Base-by-base conservation (phyloP, 64 coral and sea anemone species). In the Cladopsammia gracilis region DNA sequence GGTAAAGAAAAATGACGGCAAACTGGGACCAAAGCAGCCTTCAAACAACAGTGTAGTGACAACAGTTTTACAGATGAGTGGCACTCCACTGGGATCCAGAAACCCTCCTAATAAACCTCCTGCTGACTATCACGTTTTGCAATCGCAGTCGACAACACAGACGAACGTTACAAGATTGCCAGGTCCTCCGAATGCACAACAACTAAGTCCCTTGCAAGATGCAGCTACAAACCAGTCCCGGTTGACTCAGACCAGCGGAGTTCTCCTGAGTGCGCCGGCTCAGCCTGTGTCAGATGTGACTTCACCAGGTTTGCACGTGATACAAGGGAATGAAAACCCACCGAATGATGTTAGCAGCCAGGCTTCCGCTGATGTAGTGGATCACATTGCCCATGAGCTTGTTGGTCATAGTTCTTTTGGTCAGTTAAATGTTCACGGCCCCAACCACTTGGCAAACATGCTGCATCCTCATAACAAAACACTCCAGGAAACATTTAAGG, bases 401-500 rank as follows among this genome's bases (percentile, higher is more conserved):
- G 47, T 84, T 12, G 60, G 45, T 68, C 80, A 84, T 20, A 59
- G 47, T 51, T 19, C 43, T 11, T 7, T 58, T 6, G 23, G 45
- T 12, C 42, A 68, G 3, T 10, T 19, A n/a, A 25, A 49, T 15
- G 10, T 2, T 10, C 64, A 62, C 43, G 67, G 43, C 45, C 15
- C 10, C 10, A 68, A 22, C 25, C 3, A 49, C 1, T 84, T 44
- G 80, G 11, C 67, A 44, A 66, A 52, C 10, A 49, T 18, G 42
- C 62, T 46, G 15, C 19, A n/a, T 48, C 62, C 42, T 24, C 43
- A 62, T 23, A 84, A 84, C 42, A 10, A 66, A 23, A 24, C 80
- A 10, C 62, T 84, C 15, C 80, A 67, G 62, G 80, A 84, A 64
- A 68, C 80, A 19, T 84, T 84, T n/a, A 84, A 84, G 18, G 80